Percentiles rank a stretch among this genome's conserved stretches.
Conservation (phyloP, 2,797 vertebrate species). For the Octomys mimax region DNA sequence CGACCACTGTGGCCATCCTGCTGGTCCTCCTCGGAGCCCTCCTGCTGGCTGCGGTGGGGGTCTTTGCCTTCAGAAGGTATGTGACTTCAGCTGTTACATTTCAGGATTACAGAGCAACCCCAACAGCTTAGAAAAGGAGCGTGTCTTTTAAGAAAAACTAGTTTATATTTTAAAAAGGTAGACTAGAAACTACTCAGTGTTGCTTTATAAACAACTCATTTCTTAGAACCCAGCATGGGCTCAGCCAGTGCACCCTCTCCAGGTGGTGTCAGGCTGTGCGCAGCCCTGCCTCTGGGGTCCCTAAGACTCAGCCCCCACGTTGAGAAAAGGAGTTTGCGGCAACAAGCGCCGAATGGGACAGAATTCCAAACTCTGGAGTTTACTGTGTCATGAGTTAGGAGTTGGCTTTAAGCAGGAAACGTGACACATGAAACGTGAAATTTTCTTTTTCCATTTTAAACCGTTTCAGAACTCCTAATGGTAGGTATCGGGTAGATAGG, state of each 20-base stretch:
- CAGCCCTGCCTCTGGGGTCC: not conserved
- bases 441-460: slow-evolving; percentile 11
- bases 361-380: not conserved
- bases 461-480: not conserved
- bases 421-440: not conserved
- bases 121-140: slow-evolving; percentile 17
- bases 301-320: not conserved
- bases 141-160: slow-evolving; percentile 41
- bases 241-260: not conserved
- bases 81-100: slow-evolving; percentile 63
- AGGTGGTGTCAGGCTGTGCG: no score
- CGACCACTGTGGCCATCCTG: slow-evolving; percentile 86
- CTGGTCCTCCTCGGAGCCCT: slow-evolving; percentile 85
- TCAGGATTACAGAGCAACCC: not conserved
- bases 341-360: not conserved
- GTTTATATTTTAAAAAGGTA: slow-evolving; percentile 1
- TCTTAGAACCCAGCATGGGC: not conserved
- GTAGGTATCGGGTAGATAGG: not conserved
- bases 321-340: not conserved
- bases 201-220: not conserved
- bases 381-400: not conserved
- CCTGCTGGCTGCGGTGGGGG: slow-evolving; percentile 86
- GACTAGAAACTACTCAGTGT: not conserved
- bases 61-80: slow-evolving; percentile 89
- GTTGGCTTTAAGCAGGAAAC: not conserved